Evolutionary conservation across 2,888 invertebrate species (phyloP).

Genomic region (Adelphocoris suturalis): DNA sequence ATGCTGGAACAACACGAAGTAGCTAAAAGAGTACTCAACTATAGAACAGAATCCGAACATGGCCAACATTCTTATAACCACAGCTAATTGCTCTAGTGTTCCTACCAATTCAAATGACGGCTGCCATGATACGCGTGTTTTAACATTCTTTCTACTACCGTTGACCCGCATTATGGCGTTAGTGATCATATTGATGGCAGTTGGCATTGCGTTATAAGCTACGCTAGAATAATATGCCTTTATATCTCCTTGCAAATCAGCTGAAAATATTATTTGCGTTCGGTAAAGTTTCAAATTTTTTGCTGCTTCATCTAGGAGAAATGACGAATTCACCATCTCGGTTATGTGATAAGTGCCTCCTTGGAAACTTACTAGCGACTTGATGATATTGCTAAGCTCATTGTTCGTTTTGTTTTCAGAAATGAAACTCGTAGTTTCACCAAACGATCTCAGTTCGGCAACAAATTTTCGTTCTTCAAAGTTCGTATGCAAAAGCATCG

Average conservation of each 20-base stretch:
- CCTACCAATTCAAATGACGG: neutral
- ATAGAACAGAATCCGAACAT: too few species aligned
- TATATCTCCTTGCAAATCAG: neutral
- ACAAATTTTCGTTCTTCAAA: neutral
- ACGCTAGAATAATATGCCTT: slow-evolving; percentile 37
- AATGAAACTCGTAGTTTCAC: neutral
- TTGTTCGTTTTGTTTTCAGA: neutral
- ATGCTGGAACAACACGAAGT: slow-evolving; percentile 80
- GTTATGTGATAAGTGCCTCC: neutral
- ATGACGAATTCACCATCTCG: neutral
- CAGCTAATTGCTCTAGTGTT: too few species aligned
- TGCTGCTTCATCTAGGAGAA: neutral
- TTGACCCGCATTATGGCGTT: slow-evolving; percentile 31
- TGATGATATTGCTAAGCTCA: neutral
- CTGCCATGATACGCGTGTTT: neutral
- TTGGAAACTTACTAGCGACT: neutral
- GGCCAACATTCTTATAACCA: too few species aligned
- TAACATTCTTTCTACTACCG: neutral
- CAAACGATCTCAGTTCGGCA: neutral
- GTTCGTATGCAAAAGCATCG: neutral
- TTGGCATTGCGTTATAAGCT: slow-evolving; percentile 5
- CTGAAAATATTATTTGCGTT: slow-evolving; percentile 2
- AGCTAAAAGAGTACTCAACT: neutral
- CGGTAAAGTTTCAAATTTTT: slow-evolving; percentile 23
- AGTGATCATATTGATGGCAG: slow-evolving; percentile 27